Evolutionary conservation across 2,888 invertebrate genomes (phyloP).

Genomic region (Gandaritis pyraliata): DNA sequence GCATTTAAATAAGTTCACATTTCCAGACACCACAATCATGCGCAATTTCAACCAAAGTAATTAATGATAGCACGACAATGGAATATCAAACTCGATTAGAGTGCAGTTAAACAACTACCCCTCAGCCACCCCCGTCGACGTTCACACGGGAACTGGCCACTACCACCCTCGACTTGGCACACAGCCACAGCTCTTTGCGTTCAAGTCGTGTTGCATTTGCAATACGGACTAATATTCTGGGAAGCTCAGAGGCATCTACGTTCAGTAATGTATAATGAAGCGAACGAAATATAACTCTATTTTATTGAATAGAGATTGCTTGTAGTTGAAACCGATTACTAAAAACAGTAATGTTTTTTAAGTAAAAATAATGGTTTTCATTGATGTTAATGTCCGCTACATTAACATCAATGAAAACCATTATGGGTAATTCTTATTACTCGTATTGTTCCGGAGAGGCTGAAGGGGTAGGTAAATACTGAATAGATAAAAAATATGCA

Average conservation of each 20-base stretch:
- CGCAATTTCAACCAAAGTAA: conserved; percentile 33
- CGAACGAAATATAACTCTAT: conserved; percentile 41
- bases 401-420: conserved; percentile 35
- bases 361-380: conserved; percentile 52
- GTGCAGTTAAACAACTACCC: conserved; percentile 43
- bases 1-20: conserved; percentile 21
- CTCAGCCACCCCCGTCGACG: conserved; percentile 45
- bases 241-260: neutral
- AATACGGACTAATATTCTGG: conserved; percentile 11
- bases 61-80: conserved; percentile 41
- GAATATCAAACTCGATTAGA: conserved; percentile 36
- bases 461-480: conserved; percentile 37
- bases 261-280: neutral
- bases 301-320: conserved; percentile 12
- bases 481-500: neutral
- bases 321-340: conserved; percentile 49
- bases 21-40: conserved; percentile 29
- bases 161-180: conserved; percentile 5
- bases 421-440: conserved; percentile 45
- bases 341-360: too few relatives aligned
- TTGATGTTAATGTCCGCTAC: conserved; percentile 41
- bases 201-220: conserved; percentile 3
- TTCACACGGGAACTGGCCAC: conserved; percentile 69
- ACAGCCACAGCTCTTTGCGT: neutral
- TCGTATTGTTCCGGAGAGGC: too few relatives aligned